Percentiles rank a stretch among this genome's conserved stretches.
These are phyloP conservation scores for Noctuana brunneofusca DNA, from an alignment of 2,888 invertebrate genomes.

Conservation along the genomic window DNA sequence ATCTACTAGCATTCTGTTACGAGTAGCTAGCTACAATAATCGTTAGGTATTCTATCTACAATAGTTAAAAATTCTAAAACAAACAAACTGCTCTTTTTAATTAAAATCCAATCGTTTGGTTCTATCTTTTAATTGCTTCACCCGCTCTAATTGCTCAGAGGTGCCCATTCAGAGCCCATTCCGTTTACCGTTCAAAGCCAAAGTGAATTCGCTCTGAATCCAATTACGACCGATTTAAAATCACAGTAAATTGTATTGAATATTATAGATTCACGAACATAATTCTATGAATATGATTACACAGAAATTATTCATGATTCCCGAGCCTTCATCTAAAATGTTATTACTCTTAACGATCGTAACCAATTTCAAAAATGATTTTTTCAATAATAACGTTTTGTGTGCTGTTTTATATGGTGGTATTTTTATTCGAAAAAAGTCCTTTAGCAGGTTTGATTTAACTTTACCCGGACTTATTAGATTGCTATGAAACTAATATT, in stretches of 20 bases:
- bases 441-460: too few species aligned
- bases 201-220: slow-evolving; percentile 8
- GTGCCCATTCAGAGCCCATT: slow-evolving; percentile 1
- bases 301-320: background rate
- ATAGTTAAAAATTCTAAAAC: background rate
- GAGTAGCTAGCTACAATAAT: background rate
- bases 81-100: slow-evolving; percentile 6
- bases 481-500: too few species aligned
- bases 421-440: too few species aligned
- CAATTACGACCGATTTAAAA: slow-evolving; percentile 5
- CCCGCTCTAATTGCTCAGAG: slow-evolving; percentile 20
- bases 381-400: too few species aligned
- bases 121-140: slow-evolving; percentile 22
- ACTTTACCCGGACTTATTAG: too few species aligned
- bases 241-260: slow-evolving; percentile 2
- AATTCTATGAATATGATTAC: background rate
- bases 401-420: too few species aligned
- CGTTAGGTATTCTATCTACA: background rate
- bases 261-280: background rate
- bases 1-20: too few species aligned
- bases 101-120: slow-evolving; percentile 18
- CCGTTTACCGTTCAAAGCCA: slow-evolving; percentile 4
- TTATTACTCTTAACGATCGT: too few species aligned
- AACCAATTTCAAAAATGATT: too few species aligned
- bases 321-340: background rate